Percentiles rank a stretch among this genome's conserved stretches.
phyloP scores from a whole-genome alignment of 2,113 vertebrate genomes.

The Brachypodius melanocephalos region DNA sequence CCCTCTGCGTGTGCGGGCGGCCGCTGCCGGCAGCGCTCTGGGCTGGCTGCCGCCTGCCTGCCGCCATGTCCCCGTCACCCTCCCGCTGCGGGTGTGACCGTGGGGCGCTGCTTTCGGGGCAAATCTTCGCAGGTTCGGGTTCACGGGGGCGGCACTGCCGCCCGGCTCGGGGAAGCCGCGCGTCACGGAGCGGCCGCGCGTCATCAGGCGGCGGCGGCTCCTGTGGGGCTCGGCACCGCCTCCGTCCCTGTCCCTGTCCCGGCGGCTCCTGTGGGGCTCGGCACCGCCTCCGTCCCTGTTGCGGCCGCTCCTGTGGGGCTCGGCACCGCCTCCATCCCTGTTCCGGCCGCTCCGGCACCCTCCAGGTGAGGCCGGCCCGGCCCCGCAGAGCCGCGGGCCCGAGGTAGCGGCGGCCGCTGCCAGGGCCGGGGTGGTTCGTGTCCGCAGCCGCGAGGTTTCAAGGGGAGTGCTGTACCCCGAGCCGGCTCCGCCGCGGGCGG shows the following conservation, averaged over 20 bases:
- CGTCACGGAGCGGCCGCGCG: not conserved
- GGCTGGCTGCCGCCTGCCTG: not conserved
- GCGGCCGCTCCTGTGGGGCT: no score
- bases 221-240: not conserved
- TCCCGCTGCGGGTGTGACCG: not conserved
- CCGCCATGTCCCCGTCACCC: not conserved
- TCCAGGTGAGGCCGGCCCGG: not conserved
- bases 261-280: not conserved
- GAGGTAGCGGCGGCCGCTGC: no score
- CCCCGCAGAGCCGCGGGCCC: not conserved
- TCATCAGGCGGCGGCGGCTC: not conserved
- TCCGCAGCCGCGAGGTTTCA: fast-evolving
- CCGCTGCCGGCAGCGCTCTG: not conserved
- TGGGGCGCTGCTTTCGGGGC: fast-evolving
- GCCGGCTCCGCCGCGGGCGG: not conserved
- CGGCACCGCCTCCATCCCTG: no score
- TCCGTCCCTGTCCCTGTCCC: not conserved
- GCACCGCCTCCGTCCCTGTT: not conserved
- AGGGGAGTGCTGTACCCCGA: fast-evolving
- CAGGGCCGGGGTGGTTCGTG: not conserved
- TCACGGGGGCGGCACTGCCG: not conserved
- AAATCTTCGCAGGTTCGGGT: not conserved
- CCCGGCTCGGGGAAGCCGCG: fast-evolving
- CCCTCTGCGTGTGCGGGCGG: not conserved
- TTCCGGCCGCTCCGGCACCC: not conserved